Conservation (phyloP, 2,797 vertebrate species). For the Phoebastria nigripes region DNA sequence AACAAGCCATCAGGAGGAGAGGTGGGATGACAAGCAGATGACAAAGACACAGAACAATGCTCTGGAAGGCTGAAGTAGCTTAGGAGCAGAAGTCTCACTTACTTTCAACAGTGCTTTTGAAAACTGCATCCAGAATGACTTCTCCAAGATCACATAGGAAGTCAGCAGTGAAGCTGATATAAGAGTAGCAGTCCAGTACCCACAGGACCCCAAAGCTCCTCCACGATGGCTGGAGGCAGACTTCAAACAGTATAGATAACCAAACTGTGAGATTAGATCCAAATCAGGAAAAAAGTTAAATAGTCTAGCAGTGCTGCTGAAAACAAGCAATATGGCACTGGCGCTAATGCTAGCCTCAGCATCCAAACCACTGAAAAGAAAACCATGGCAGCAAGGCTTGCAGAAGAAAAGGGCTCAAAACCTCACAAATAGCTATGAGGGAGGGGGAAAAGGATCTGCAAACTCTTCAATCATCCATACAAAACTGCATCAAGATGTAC, state of each 20-base stretch:
- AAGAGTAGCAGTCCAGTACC: not conserved
- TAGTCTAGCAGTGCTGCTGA: not conserved
- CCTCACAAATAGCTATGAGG: not conserved
- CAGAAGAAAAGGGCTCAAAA: slow-evolving; percentile 3
- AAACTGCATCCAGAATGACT: not conserved
- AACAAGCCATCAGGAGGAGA: not conserved
- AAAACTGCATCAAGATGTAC: not conserved
- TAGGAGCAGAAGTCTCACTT: not conserved
- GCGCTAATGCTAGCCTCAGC: not conserved
- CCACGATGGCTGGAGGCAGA: not conserved
- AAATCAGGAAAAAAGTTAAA: not conserved
- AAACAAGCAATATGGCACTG: not conserved
- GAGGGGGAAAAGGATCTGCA: not conserved
- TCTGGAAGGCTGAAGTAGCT: not conserved
- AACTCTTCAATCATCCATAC: not conserved
- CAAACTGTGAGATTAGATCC: not conserved
- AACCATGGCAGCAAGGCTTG: not conserved
- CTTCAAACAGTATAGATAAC: not conserved
- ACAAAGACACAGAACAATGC: not conserved
- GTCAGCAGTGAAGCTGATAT: not conserved
- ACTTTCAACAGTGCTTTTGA: not conserved
- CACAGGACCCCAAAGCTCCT: not conserved
- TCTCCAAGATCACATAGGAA: not conserved
- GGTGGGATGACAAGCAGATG: not conserved
- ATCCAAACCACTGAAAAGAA: slow-evolving; percentile 30